Evolutionary conservation across 1,140 invertebrate species (phyloP), one percentile per base, ranked within the genome.

Genomic region (Manduca sexta): DNA sequence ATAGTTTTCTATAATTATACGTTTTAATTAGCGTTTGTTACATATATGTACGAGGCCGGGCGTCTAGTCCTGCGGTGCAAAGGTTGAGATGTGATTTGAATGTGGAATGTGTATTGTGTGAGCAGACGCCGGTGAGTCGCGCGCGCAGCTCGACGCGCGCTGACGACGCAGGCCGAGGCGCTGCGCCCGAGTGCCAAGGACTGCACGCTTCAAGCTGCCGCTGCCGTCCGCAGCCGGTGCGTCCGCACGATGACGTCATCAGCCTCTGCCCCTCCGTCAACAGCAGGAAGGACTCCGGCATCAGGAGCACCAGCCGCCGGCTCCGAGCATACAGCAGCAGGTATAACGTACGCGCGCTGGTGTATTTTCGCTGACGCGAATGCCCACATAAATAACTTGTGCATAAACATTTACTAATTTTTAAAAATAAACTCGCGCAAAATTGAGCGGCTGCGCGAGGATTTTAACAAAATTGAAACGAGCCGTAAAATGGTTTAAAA

Each of bases 281-380:
- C 61, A 95, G 93, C 58, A 88, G 94, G 48, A 96, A 96, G 86
- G 94, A 96, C 81, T 95, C 94, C 0, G 94, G 94, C 3, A 95
- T 95, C 49, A 89, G 92, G 52, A 95, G 94, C 69, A 94, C 93
- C 37, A 95, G 93, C 58, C 87, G 93, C 1, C 86, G 93, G 49
- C 95, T n/a, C n/a, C 93, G 56, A 95, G 93, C 68, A 94, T 95
- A 69, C 93, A 95, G 62, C 92, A 93, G 58, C 93, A 94, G 89
- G 93, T 94, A 54, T 50, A 17, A 11, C 11, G 12, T 15, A 45
- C 15, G 8, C 26, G 34, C 43, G 40, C 47, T 49, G 49, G 45
- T 43, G 42, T 50, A 49, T 58, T 41, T 44, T 35, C 33, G 39
- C 34, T 55, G 44, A 54, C 45, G 34, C 29, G 17, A 37, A 29